Evolutionary conservation across 2,113 vertebrate genomes (phyloP), one percentile per base, ranked within the genome.

Genomic region (Psettodes erumei): DNA sequence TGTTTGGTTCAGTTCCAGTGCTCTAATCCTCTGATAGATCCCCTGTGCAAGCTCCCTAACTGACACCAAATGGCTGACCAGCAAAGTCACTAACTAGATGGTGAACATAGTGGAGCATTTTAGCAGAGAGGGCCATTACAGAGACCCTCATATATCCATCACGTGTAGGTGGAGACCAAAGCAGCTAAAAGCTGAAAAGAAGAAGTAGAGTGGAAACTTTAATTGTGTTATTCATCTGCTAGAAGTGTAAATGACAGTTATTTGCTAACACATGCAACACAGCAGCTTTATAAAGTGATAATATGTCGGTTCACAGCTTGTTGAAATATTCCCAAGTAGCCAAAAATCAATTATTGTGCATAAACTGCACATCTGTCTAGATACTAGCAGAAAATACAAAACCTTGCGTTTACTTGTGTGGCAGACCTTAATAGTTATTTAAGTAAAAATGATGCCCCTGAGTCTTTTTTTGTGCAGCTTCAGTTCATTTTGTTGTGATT

Each of bases 401-500:
- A 37, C 6, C 21, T 27, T 61, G 13, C 13, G 54, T 38, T 35
- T 23, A 54, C 19, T 15, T 64, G n/a, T 59, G 23, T 12, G 1
- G 53, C 40, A 28, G 33, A 38, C 15, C 23, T 28, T 43, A 40
- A 60, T 37, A 18, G 6, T n/a, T 2, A 11, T 40, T 71, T 30
- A 47, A 70, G 74, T 78, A 59, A 69, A 73, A n/a, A 38, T 30
- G 6, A 37, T 59, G 8, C 30, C 6, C 4, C 0, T 55, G 61
- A 83, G 54, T 66, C 33, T 48, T 5, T 82, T 19, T 47, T 8
- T 23, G 19, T 67, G 27, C 43, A 51, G 42, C 53, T 55, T 51
- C 2, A 19, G 27, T 40, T 63, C 11, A 48, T 58, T n/a, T n/a
- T 62, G 25, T 69, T 82, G 19, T 66, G 63, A 62, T 47, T 82